Evolutionary conservation across 23 tunicate genomes (phyloP).

Genomic region (Ciona savignyi): DNA sequence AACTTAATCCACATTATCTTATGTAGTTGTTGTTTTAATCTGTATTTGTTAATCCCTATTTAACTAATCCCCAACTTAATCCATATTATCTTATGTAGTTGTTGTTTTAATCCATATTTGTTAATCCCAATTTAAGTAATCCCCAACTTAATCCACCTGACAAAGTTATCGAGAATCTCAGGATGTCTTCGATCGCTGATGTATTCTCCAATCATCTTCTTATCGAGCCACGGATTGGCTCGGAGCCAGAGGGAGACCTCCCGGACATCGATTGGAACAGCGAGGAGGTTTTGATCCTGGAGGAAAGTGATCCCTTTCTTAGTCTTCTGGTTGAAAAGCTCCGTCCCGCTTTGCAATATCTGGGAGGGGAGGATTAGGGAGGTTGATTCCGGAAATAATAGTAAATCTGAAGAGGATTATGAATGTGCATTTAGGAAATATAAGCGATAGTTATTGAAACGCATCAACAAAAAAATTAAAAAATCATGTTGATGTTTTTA

Average conservation of each 20-base stretch:
- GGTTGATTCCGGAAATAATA: no score
- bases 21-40: no score
- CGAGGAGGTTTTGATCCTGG: slow-evolving; percentile 80
- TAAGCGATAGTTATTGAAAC: no score
- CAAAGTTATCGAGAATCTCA: slow-evolving; percentile 80
- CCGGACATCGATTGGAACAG: slow-evolving; percentile 58
- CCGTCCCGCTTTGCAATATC: slow-evolving; percentile 85
- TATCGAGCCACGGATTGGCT: slow-evolving; percentile 89
- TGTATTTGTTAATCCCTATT: no score
- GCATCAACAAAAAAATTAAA: no score
- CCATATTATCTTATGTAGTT: no score
- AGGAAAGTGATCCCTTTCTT: slow-evolving; percentile 83
- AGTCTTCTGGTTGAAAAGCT: slow-evolving; percentile 95
- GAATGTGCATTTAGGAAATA: neutral
- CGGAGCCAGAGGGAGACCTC: slow-evolving; percentile 87
- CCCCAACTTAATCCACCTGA: slow-evolving; percentile 46
- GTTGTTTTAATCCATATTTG: no score
- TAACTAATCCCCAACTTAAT: no score
- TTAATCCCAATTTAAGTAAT: no score
- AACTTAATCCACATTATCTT: no score
- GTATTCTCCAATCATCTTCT: slow-evolving; percentile 95
- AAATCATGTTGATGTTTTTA: no score
- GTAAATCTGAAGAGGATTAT: neutral
- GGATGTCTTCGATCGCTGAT: slow-evolving; percentile 83
- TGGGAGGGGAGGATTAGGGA: no score